Evolutionary conservation across 2,888 invertebrate genomes (phyloP), one percentile per base, ranked within the genome.

Genomic region (Sminthurinus aureus): DNA sequence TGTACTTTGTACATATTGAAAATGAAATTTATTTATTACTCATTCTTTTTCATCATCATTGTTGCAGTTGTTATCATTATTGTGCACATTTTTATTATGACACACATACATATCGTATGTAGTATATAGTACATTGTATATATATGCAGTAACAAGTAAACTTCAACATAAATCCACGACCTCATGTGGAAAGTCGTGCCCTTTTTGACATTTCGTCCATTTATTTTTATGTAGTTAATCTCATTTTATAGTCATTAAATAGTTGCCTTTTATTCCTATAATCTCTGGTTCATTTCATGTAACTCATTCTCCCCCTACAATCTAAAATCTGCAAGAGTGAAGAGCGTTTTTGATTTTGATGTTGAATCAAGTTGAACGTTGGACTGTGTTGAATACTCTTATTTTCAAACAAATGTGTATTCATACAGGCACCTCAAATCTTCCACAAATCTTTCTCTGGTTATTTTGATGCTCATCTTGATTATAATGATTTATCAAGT

Each of bases 181-280:
- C 67, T 58, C 13, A 58, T 58, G 58, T 15, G 20, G 67, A 69
- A 22, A 22, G 67, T 69, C 67, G n/a, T 69, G n/a, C 67, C n/a
- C n/a, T 69, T 69, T n/a, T n/a, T 69, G 67, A 69, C 67, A 69
- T 69, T 20, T 69, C 4, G n/a, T 69, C 38, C 38, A 38, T 38
- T 38, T 38, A 38, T 38, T 38, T 38, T 38, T 1, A 38, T 38
- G 38, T 38, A 38, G 38, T 38, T 38, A 38, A 6, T 38, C 3
- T 38, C 6, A 38, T 4, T 38, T 1, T 38, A 38, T 38, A 38
- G 38, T 38, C n/a, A n/a, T n/a, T n/a, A n/a, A n/a, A n/a, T n/a
- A n/a, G n/a, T 38, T 38, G 6, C 38, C 1, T 38, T 4, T 38
- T 6, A 38, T 38, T 38, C 38, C 3, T 38, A 9, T 64, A 64